phyloP scores from a whole-genome alignment of 2,888 invertebrate species.

The Saturnia pavonia region DNA sequence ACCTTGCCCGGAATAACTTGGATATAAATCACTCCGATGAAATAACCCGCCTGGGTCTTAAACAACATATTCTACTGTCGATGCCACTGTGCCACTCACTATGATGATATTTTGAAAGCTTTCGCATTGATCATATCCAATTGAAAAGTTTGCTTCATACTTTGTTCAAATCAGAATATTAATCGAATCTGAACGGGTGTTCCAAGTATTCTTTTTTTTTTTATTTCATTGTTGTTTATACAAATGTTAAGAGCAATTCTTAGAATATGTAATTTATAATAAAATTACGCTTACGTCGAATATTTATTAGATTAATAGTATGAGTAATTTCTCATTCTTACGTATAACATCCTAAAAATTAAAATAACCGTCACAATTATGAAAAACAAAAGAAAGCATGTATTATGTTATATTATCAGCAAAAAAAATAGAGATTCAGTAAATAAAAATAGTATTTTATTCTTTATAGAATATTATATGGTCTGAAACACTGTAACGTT shows the following conservation, averaged over 20 bases:
- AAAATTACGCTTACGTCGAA: no score
- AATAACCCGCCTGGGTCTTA: slow-evolving; percentile 56
- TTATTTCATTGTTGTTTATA: background rate
- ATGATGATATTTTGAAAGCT: slow-evolving; percentile 51
- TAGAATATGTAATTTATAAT: no score
- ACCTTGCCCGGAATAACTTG: slow-evolving; percentile 59
- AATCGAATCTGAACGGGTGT: no score
- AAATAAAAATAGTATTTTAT: background rate
- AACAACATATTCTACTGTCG: slow-evolving; percentile 43
- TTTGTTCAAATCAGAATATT: background rate
- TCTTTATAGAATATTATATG: background rate
- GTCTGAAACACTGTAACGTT: background rate
- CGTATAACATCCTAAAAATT: background rate
- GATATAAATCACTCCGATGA: slow-evolving; percentile 69
- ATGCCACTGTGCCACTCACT: slow-evolving; percentile 31
- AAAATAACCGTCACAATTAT: background rate
- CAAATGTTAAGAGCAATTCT: no score
- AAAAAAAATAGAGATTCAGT: background rate
- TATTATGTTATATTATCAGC: background rate
- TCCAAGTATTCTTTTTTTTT: background rate
- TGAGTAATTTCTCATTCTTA: background rate
- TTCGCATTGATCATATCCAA: slow-evolving; percentile 40
- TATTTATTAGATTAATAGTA: background rate
- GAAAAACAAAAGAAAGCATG: background rate
- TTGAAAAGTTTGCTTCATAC: slow-evolving; percentile 31